Evolutionary conservation across 2,888 invertebrate genomes (phyloP).

Genomic region (Trilocha varians): DNA sequence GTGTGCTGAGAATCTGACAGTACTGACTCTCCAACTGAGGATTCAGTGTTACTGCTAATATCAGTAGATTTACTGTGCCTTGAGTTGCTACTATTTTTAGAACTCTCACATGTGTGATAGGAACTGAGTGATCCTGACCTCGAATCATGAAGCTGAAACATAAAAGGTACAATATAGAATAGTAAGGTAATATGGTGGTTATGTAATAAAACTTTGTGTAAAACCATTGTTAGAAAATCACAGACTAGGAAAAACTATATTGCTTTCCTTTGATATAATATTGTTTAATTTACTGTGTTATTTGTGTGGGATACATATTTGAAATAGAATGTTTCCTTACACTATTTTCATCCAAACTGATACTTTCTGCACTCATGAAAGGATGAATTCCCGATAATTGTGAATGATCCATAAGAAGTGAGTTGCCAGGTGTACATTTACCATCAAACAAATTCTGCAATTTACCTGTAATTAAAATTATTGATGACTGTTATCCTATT

Average conservation of each 20-base stretch:
- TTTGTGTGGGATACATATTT: background rate
- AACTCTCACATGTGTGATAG: conserved; percentile 67
- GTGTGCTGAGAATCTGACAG: conserved; percentile 63
- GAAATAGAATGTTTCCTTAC: conserved; percentile 28
- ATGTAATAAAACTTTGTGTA: too few species aligned
- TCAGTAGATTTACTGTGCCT: conserved; percentile 59
- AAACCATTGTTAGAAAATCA: too few species aligned
- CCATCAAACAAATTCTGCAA: conserved; percentile 35
- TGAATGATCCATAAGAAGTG: conserved; percentile 46
- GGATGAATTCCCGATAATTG: conserved; percentile 82
- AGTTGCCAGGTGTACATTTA: conserved; percentile 28
- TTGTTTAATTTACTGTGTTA: background rate
- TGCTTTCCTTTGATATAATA: background rate
- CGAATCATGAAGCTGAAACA: conserved; percentile 47
- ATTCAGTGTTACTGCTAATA: conserved; percentile 58
- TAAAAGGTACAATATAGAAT: too few species aligned
- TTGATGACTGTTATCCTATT: background rate
- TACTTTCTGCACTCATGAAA: conserved; percentile 81
- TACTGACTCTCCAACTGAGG: conserved; percentile 55
- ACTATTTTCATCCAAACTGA: conserved; percentile 45
- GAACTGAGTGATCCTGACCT: conserved; percentile 52
- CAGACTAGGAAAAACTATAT: too few species aligned
- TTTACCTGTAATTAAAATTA: conserved; percentile 40
- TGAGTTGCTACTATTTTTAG: conserved; percentile 49
- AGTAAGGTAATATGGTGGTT: too few species aligned